Base-by-base conservation (phyloP, 2,797 vertebrate species). In the Sparidentex hasta region DNA sequence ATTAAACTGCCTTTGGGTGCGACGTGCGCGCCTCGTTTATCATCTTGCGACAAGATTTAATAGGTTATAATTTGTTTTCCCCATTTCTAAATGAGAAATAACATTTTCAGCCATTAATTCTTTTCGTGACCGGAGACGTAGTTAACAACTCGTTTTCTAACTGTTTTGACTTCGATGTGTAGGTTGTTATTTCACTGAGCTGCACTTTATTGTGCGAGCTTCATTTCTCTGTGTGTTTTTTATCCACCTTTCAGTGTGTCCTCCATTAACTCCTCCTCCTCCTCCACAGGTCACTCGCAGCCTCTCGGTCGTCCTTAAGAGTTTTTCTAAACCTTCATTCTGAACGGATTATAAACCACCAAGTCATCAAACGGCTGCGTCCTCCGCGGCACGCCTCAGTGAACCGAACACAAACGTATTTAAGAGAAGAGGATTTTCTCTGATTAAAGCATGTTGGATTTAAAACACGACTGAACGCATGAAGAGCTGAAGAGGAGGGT, bases 341-440 rank as follows among this genome's bases (percentile, higher is more conserved):
- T 68, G 65, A 80, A 80, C 33, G 68, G 71, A 74, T 90, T 87
- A 64, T 80, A 81, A 50, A 47, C 81, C 82, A 63, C 46, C 20
- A 71, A 85, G 72, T 84, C 63, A 70, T 80, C 71, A 80, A 46
- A 63, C 51, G 65, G 63, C 72, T 78, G 23, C 12, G 65, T 68
- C 63, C 56, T 48, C 43, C 55, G 65, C 65, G 74, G 56, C 33
- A 57, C 38, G 58, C 50, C 69, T 77, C 29, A 75, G 54, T 57
- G 68, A 74, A 70, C 65, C 6, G 23, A 76, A 59, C 54, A 67
- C 52, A 68, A 65, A 52, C 61, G 33, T 52, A 78, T 87, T 86
- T 86, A 69, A 69, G 64, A 14, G 21, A 41, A 3, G 6, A 61
- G 59, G 81, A 78, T 86, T 90, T 86, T 46, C 50, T 29, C 18